Evolutionary conservation across 2,797 vertebrate genomes (phyloP).

Genomic region (Sebastes kiyomatsui): DNA sequence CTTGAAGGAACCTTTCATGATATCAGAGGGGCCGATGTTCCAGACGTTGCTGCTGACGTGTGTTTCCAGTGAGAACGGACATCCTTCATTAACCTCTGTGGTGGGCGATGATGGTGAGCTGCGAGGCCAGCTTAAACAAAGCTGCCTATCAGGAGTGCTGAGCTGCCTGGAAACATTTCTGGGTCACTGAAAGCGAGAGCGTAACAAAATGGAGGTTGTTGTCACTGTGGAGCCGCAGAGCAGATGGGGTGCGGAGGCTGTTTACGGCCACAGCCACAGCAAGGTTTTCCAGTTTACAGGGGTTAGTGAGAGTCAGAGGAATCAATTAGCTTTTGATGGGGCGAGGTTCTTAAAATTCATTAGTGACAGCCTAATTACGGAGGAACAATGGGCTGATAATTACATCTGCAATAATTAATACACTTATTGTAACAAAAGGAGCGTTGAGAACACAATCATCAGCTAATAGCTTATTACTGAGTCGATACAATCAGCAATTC

Average conservation of each 20-base stretch:
- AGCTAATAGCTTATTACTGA: constrained; percentile 75
- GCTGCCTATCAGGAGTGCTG: constrained; percentile 41
- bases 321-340: constrained; percentile 73
- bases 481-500: constrained; percentile 73
- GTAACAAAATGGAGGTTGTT: constrained; percentile 38
- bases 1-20: constrained; percentile 20
- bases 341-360: constrained; percentile 76
- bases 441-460: constrained; percentile 64
- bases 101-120: constrained; percentile 40
- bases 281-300: constrained; percentile 67
- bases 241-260: constrained; percentile 27
- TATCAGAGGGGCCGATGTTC: constrained; percentile 13
- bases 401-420: constrained; percentile 80
- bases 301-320: constrained; percentile 67
- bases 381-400: constrained; percentile 79
- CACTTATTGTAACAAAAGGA: constrained; percentile 72
- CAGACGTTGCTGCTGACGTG: constrained; percentile 10
- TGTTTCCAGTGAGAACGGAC: constrained; percentile 35
- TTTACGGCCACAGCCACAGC: constrained; percentile 28
- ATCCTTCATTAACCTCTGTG: constrained; percentile 64
- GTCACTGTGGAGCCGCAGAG: constrained; percentile 27
- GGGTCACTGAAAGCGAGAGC: constrained; percentile 53
- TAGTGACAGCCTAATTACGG: constrained; percentile 77
- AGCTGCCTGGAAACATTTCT: constrained; percentile 64
- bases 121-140: constrained; percentile 45